Percentiles rank a stretch among this genome's conserved stretches.
These are phyloP conservation scores for Tyrophagus putrescentiae DNA, from an alignment of 1,140 invertebrate species.

Conservation along the genomic window DNA sequence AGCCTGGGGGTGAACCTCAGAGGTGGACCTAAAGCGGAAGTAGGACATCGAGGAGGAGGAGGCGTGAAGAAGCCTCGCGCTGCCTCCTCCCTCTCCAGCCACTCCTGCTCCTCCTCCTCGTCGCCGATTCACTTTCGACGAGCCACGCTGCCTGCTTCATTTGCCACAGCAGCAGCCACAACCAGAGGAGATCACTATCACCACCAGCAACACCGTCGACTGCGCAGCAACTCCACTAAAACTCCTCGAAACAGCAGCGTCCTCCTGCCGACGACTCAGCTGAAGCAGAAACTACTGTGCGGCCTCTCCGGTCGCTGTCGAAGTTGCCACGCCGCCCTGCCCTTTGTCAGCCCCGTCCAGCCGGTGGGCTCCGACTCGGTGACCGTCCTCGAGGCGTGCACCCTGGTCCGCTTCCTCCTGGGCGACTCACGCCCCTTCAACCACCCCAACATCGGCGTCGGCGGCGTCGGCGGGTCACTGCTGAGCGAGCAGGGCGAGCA, in stretches of 20 bases:
- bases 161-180: not conserved
- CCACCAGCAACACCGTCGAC: not conserved
- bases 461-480: not conserved
- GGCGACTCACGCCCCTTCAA: conserved; percentile 40
- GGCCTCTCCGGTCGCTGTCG: conserved; percentile 14
- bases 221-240: not conserved
- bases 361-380: conserved; percentile 17
- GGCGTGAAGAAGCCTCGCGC: too few relatives aligned
- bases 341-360: conserved; percentile 11
- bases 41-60: too few relatives aligned
- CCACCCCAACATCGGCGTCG: not conserved
- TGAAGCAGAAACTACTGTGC: conserved; percentile 12
- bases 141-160: too few relatives aligned
- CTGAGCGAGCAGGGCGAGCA: not conserved
- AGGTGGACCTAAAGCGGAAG: too few relatives aligned
- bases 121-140: too few relatives aligned
- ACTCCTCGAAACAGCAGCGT: not conserved
- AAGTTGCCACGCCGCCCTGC: not conserved
- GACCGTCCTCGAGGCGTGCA: conserved; percentile 19
- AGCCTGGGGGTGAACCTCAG: too few relatives aligned
- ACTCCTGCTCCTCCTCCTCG: too few relatives aligned
- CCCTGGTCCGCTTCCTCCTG: conserved; percentile 56
- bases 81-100: too few relatives aligned
- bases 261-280: not conserved
- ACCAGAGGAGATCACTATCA: not conserved